Conservation (phyloP, 2,797 vertebrate species). For the Pseudotriccus pelzelni region DNA sequence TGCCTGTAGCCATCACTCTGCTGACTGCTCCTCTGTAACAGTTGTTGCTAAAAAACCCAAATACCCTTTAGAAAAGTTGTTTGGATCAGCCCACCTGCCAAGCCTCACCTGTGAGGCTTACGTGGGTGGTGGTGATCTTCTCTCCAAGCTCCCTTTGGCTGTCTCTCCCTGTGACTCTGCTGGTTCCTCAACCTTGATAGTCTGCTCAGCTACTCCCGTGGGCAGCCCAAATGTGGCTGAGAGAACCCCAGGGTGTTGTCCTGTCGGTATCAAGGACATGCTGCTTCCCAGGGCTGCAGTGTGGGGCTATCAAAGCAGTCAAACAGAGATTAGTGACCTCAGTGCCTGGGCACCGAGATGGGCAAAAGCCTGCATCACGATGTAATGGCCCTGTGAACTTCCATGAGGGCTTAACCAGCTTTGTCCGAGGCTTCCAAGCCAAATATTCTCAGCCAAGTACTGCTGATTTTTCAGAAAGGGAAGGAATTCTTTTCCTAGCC, state of each 20-base stretch:
- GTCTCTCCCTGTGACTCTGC: neutral
- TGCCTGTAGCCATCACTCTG: neutral
- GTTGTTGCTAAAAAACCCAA: neutral
- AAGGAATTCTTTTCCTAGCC: neutral
- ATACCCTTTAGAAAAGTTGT: neutral
- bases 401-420: neutral
- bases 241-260: neutral
- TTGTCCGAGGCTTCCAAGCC: neutral
- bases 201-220: neutral
- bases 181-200: neutral
- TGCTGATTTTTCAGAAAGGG: neutral
- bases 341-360: neutral
- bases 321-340: rapidly evolving
- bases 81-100: neutral
- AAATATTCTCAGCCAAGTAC: neutral
- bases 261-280: neutral
- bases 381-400: neutral
- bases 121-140: neutral
- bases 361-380: neutral
- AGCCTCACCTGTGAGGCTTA: neutral
- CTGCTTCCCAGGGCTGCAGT: too few relatives aligned
- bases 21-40: neutral
- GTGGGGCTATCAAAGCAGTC: neutral
- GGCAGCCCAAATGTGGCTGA: rapidly evolving
- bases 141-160: neutral